Evolutionary conservation across 2,797 vertebrate genomes (phyloP), one percentile per base, ranked within the genome.

Genomic region (Helicolenus hilgendorfi): DNA sequence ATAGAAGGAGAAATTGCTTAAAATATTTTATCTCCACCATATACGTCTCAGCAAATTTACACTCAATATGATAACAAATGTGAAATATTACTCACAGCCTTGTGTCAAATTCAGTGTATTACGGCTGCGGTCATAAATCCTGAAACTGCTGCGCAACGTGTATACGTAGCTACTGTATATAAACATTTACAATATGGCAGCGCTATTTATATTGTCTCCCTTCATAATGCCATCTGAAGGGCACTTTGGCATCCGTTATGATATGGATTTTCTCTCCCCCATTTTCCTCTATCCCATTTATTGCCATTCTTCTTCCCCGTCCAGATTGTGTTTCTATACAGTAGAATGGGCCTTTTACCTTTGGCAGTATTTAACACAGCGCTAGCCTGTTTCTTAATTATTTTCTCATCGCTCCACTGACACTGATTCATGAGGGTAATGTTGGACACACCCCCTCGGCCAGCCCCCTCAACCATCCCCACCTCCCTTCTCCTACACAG

Each of bases 161-260:
- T 94, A 90, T 90, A 86, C 55, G 70, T 91, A 79, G 91, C 92
- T 91, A 91, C 94, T 93, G 94, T 96, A 96, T 96, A 97, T 97
- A 97, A 97, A 97, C 97, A 97, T 97, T 97, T 96, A 96, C 95
- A 96, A 96, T 96, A 95, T 93, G 96, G 94, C 94, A 94, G 87
- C 29, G 92, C 96, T 94, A 96, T 97, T 97, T 96, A 97, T 97
- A 97, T 95, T 96, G 96, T 96, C 96, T 96, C 83, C 92, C 89
- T 95, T 94, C 93, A 95, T 96, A 95, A 97, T 96, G 94, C 92
- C 93, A 96, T 90, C 93, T 94, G 91, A 96, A 89, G 91, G 94
- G 93, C 94, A 95, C 91, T 97, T 96, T 95, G 94, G 94, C 93
- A 96, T 96, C 94, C 62, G 88, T 96, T 96, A 96, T 92, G 85